Conservation (phyloP, 2,888 invertebrate genomes). For the Andrena camellia region DNA sequence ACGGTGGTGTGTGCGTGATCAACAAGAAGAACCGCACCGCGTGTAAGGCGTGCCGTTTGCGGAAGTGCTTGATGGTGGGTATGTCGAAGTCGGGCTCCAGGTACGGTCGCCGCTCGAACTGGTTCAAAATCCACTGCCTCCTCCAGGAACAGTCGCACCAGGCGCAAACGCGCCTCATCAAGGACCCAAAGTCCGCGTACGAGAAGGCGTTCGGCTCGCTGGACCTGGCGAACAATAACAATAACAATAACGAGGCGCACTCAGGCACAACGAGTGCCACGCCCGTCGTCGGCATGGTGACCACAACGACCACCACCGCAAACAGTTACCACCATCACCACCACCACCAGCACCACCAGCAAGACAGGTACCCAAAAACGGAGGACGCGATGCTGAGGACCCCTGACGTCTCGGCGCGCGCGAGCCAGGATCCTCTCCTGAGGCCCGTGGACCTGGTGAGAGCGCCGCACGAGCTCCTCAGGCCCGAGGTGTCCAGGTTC, state of each 20-base stretch:
- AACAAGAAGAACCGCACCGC: conserved; percentile 97
- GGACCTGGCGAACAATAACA: conserved; percentile 80
- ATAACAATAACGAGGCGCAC: conserved; percentile 61
- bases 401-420: conserved; percentile 70
- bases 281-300: conserved; percentile 58
- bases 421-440: conserved; percentile 65
- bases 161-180: conserved; percentile 77
- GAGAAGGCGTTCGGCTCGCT: conserved; percentile 80
- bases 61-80: conserved; percentile 95
- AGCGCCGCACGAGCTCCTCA: conserved; percentile 76
- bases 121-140: conserved; percentile 96
- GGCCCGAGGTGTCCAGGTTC: conserved; percentile 80
- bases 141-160: conserved; percentile 86
- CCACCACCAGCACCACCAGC: conserved; percentile 66
- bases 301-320: conserved; percentile 67
- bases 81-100: conserved; percentile 97
- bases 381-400: conserved; percentile 73
- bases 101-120: conserved; percentile 95
- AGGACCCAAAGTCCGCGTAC: conserved; percentile 79
- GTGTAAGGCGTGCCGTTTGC: conserved; percentile 95
- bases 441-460: conserved; percentile 74
- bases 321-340: conserved; percentile 71
- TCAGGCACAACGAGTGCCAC: conserved; percentile 59
- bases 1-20: conserved; percentile 96
- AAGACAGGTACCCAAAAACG: conserved; percentile 73